A percentile compares a stretch with the other conserved stretches of the same genome.
These are phyloP conservation scores for Apis florea DNA, from an alignment of 1,140 invertebrate genomes.

Conservation along the genomic window DNA sequence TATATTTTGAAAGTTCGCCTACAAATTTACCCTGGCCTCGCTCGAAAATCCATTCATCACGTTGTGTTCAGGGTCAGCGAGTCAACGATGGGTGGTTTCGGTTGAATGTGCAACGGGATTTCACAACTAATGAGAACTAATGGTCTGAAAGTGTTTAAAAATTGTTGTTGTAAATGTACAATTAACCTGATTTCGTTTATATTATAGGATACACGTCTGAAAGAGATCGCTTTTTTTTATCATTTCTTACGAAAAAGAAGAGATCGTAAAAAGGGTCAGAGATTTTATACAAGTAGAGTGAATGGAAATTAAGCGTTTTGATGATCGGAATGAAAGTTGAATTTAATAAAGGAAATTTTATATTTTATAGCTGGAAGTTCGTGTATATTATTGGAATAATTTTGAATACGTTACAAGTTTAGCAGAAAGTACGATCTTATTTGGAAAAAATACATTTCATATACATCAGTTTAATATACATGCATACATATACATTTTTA, in stretches of 20 bases:
- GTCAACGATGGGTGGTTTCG: background rate
- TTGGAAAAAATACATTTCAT: too few species aligned
- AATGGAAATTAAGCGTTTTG: background rate
- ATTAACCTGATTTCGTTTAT: background rate
- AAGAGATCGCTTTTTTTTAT: background rate
- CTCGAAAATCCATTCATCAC: conserved; percentile 23
- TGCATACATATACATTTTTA: too few species aligned
- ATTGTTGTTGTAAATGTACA: background rate
- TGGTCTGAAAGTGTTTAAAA: background rate
- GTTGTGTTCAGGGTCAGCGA: conserved; percentile 15
- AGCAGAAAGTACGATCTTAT: too few species aligned
- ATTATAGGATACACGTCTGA: background rate
- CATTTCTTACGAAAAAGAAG: background rate
- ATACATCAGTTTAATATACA: too few species aligned
- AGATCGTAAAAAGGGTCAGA: background rate
- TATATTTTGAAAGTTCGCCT: conserved; percentile 7
- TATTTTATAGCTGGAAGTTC: too few species aligned
- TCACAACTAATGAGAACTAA: too few species aligned
- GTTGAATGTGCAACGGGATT: background rate
- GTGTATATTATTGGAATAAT: too few species aligned
- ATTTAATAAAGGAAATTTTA: background rate
- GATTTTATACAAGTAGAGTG: background rate
- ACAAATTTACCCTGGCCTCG: background rate
- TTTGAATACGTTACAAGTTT: too few species aligned
- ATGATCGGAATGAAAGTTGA: background rate